Percentiles rank a stretch among this genome's conserved stretches.
phyloP scores from a whole-genome alignment of 2,888 invertebrate genomes.

The Cryptus viduatorius region DNA sequence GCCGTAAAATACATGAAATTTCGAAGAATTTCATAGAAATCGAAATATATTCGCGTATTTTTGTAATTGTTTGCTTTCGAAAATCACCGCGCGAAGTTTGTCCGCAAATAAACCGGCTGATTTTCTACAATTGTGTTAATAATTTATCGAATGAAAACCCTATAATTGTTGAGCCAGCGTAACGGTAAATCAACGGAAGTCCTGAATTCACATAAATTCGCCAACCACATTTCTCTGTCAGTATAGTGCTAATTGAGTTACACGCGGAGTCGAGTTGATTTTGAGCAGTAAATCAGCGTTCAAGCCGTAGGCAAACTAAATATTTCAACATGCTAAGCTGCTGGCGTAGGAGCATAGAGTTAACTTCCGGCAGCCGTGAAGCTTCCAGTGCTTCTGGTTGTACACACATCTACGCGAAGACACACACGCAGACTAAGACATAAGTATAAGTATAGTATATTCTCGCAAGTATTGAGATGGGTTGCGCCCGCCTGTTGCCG shows the following conservation, averaged over 20 bases:
- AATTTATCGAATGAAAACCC: too few relatives aligned
- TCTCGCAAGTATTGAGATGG: conserved; percentile 28
- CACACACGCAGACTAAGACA: not conserved
- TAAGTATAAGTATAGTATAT: not conserved
- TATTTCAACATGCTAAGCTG: conserved; percentile 44
- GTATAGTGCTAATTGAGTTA: conserved; percentile 46
- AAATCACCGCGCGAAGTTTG: not conserved
- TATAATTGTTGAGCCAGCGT: conserved; percentile 22
- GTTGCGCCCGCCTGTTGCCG: conserved; percentile 44
- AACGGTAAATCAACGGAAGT: conserved; percentile 28
- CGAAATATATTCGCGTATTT: too few relatives aligned
- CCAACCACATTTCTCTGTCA: conserved; percentile 30
- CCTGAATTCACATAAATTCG: conserved; percentile 32
- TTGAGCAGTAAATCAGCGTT: conserved; percentile 45
- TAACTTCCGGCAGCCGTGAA: conserved; percentile 20
- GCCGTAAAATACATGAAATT: too few relatives aligned
- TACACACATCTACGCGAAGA: not conserved
- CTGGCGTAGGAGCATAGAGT: conserved; percentile 25
- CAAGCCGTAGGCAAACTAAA: conserved; percentile 46
- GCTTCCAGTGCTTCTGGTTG: conserved; percentile 32
- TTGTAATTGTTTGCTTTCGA: too few relatives aligned
- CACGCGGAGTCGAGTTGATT: conserved; percentile 41
- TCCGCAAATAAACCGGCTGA: not conserved
- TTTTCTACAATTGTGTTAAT: too few relatives aligned
- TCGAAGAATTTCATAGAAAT: too few relatives aligned